Conservation (phyloP, 2,797 vertebrate genomes). For the Austrolebias charrua region DNA sequence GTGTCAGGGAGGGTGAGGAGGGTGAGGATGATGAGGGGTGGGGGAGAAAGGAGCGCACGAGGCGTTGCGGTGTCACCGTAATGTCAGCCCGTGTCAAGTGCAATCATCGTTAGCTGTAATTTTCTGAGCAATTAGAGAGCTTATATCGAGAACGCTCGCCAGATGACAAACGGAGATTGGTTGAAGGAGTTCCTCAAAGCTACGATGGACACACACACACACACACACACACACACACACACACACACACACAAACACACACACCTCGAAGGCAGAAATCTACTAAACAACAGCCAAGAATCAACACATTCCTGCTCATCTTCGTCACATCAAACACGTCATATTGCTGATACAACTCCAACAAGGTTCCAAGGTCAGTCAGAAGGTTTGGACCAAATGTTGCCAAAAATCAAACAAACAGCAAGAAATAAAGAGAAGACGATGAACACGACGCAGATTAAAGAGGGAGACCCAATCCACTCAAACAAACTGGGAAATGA, state of each 20-base stretch:
- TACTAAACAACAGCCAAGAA: conserved; percentile 27
- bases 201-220: conserved; percentile 5
- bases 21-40: conserved; percentile 13
- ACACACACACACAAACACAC: conserved; percentile 30
- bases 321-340: not conserved
- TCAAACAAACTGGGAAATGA: no score
- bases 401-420: not conserved
- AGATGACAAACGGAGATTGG: conserved; percentile 69
- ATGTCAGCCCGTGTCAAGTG: conserved; percentile 82
- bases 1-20: conserved; percentile 28
- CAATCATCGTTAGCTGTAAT: conserved; percentile 83
- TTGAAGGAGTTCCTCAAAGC: conserved; percentile 69
- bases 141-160: conserved; percentile 83
- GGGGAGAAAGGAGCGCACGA: conserved; percentile 10
- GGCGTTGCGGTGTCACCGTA: conserved; percentile 70
- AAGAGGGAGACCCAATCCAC: no score
- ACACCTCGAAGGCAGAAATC: conserved; percentile 12
- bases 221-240: conserved; percentile 18
- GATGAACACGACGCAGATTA: no score
- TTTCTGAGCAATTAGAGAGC: conserved; percentile 88
- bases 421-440: no score
- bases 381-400: not conserved
- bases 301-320: conserved; percentile 20
- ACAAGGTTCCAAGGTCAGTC: not conserved
- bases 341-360: no score